These are phyloP conservation scores for Okamejei kenojei DNA, from an alignment of 2,797 vertebrate species.

Conservation along the genomic window DNA sequence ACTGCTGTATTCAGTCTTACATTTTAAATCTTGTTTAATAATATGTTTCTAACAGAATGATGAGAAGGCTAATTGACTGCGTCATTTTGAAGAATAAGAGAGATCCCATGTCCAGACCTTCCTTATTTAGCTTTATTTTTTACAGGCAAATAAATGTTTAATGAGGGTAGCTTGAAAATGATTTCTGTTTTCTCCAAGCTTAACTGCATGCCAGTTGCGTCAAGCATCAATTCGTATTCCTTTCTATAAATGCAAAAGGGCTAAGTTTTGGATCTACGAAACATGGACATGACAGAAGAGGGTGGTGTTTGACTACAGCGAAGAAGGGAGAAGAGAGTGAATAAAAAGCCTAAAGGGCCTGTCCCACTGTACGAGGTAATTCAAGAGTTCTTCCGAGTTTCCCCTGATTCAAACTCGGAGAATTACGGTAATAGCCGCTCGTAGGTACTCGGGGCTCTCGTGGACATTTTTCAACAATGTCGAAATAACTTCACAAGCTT, in stretches of 20 bases:
- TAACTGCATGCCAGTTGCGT: neutral
- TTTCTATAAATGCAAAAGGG: neutral
- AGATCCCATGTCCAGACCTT: too few species aligned
- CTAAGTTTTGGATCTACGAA: neutral
- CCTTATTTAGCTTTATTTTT: neutral
- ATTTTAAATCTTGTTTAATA: neutral
- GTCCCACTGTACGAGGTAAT: neutral
- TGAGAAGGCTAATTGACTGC: neutral
- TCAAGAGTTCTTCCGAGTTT: too few species aligned
- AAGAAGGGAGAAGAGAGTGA: neutral
- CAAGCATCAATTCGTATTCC: neutral
- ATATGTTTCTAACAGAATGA: neutral
- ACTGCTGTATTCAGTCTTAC: neutral
- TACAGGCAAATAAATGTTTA: neutral
- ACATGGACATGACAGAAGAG: constrained; percentile 20
- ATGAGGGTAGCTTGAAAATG: neutral
- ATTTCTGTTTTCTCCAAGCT: neutral
- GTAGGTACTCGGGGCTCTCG: too few species aligned
- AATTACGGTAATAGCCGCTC: too few species aligned
- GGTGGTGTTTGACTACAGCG: neutral
- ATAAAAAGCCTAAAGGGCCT: neutral
- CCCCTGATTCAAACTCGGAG: too few species aligned
- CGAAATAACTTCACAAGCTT: too few species aligned
- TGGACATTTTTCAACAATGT: too few species aligned
- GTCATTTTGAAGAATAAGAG: neutral